Conservation (phyloP, 1,140 invertebrate species). For the Apis laboriosa region DNA sequence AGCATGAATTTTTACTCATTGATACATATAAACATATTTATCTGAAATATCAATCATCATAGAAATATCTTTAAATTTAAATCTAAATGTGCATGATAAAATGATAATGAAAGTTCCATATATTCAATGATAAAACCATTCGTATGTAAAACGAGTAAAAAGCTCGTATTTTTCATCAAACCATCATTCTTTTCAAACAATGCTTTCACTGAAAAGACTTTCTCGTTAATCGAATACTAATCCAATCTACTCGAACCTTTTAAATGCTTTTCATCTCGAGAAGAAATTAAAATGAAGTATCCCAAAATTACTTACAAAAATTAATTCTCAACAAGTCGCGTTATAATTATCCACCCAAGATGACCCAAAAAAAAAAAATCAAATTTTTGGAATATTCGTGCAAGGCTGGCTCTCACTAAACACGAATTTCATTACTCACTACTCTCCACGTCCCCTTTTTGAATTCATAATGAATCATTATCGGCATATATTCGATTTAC, state of each 20-base stretch:
- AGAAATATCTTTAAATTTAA: background rate
- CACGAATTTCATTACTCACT: slow-evolving; percentile 7
- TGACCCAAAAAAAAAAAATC: background rate
- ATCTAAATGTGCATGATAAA: background rate
- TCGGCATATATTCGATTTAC: slow-evolving; percentile 8
- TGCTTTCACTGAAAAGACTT: background rate
- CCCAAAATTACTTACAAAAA: background rate
- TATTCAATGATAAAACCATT: background rate
- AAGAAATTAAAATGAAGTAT: background rate
- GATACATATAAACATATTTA: too few relatives aligned
- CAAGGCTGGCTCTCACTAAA: slow-evolving; percentile 3
- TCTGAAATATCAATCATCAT: background rate
- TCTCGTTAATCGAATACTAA: background rate
- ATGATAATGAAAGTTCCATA: too few relatives aligned
- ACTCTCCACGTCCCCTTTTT: background rate
- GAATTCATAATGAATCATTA: slow-evolving; percentile 17
- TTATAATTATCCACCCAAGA: background rate
- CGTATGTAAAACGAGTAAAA: background rate
- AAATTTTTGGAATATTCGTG: slow-evolving; percentile 19
- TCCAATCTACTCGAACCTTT: background rate
- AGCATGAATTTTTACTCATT: background rate
- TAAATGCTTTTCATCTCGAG: background rate
- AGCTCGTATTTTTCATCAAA: background rate
- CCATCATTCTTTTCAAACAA: background rate
- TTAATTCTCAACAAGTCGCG: background rate